Percentiles rank a stretch among this genome's conserved stretches.
Conservation (phyloP, 92 coral and sea anemone genomes). For the Palythoa caribaeorum region DNA sequence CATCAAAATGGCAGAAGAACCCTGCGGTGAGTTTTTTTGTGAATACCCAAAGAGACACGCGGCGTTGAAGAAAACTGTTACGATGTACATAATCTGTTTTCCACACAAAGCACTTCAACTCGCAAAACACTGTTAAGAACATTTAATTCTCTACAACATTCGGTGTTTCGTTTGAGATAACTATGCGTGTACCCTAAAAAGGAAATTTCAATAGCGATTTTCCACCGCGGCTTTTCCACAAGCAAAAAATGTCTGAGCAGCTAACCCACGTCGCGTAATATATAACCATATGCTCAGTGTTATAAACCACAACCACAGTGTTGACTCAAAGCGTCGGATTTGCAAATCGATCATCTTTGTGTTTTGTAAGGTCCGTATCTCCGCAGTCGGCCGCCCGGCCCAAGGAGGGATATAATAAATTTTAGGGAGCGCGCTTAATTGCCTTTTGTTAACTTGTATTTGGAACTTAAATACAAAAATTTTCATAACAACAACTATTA, state of each 20-base stretch:
- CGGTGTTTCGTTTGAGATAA: constrained; percentile 8
- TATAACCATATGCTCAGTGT: constrained; percentile 8
- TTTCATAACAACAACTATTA: constrained; percentile 42
- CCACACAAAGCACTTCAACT: constrained; percentile 39
- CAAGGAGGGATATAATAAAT: background rate
- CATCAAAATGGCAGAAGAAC: constrained; percentile 21
- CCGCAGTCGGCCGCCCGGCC: background rate
- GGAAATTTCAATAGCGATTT: background rate
- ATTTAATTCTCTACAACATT: background rate
- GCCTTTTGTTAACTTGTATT: background rate
- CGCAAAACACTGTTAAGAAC: background rate
- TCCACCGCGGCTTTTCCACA: background rate
- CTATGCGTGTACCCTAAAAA: constrained; percentile 26
- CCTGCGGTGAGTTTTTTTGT: constrained; percentile 42
- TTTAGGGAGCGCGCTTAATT: background rate
- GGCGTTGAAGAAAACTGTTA: background rate
- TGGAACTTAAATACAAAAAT: background rate
- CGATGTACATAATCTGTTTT: constrained; percentile 35
- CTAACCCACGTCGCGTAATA: background rate
- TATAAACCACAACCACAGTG: constrained; percentile 23
- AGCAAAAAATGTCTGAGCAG: background rate
- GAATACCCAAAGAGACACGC: constrained; percentile 25
- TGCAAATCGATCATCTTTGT: background rate
- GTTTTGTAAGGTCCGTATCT: background rate
- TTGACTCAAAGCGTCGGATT: constrained; percentile 23